A percentile compares a stretch with the other conserved stretches of the same genome.
These are phyloP conservation scores for Gerris lacustris DNA, from an alignment of 2,888 invertebrate species.

Conservation along the genomic window DNA sequence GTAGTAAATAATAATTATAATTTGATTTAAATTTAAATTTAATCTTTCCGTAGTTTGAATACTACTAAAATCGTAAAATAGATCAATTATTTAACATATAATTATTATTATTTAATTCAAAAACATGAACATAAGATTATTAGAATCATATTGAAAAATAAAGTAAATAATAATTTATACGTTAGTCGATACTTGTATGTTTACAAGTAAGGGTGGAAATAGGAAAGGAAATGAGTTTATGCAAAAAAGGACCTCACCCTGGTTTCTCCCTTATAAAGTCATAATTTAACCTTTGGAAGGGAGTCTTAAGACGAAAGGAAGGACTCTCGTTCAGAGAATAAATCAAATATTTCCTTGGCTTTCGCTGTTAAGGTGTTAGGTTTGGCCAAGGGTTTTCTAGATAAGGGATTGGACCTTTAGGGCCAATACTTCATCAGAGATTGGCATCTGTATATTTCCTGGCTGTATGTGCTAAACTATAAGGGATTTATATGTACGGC, in stretches of 20 bases:
- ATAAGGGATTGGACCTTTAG: slow-evolving; percentile 1
- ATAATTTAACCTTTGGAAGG: neutral
- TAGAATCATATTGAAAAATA: no score
- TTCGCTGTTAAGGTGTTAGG: neutral
- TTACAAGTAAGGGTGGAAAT: neutral
- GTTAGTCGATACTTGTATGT: neutral
- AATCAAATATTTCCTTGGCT: neutral
- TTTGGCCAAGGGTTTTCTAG: neutral
- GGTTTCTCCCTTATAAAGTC: neutral
- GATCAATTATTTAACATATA: no score
- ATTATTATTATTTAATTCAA: no score
- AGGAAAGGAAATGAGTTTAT: neutral
- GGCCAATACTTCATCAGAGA: neutral
- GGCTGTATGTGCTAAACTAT: neutral
- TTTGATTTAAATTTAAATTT: no score
- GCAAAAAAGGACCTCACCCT: neutral
- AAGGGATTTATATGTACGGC: neutral
- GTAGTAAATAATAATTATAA: no score
- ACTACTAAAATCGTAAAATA: no score
- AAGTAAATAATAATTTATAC: neutral
- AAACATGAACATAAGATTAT: no score
- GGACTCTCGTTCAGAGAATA: neutral
- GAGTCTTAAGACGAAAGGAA: neutral
- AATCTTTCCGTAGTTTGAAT: no score
- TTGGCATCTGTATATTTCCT: slow-evolving; percentile 1